phyloP scores from a whole-genome alignment of 2,113 vertebrate species.

The Cyrtonyx montezumae region DNA sequence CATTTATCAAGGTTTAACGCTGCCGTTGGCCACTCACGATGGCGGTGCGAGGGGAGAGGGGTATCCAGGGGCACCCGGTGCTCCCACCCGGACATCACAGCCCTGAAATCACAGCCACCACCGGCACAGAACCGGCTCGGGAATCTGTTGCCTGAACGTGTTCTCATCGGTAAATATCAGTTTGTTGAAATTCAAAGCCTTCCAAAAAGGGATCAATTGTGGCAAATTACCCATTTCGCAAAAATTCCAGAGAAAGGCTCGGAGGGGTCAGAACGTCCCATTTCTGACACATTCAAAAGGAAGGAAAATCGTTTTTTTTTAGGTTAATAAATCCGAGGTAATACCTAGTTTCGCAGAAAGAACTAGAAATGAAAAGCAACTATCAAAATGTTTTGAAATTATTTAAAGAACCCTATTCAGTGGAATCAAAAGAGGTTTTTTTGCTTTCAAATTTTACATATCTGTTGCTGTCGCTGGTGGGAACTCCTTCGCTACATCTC shows the following conservation, averaged over 20 bases:
- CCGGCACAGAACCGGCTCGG: background rate
- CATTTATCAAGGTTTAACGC: constrained; percentile 25
- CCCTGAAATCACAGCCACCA: background rate
- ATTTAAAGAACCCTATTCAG: background rate
- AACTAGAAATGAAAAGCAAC: constrained; percentile 40
- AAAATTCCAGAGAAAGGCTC: constrained; percentile 30
- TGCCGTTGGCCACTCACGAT: background rate
- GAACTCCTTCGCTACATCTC: background rate
- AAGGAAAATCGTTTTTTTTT: constrained; percentile 44
- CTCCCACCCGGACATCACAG: background rate
- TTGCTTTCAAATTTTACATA: background rate
- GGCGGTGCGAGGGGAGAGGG: background rate
- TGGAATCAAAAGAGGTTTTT: background rate
- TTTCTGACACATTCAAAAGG: constrained; percentile 31
- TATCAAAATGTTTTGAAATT: constrained; percentile 61
- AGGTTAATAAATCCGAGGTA: constrained; percentile 56
- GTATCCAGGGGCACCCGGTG: background rate
- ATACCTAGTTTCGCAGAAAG: constrained; percentile 54
- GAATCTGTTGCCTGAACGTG: background rate
- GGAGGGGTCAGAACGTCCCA: constrained; percentile 36
- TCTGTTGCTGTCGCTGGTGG: background rate
- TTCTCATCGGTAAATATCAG: constrained; percentile 47
- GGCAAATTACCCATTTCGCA: constrained; percentile 51
- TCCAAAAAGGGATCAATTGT: constrained; percentile 46
- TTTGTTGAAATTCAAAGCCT: constrained; percentile 47